phyloP scores from a whole-genome alignment of 2,113 vertebrate species.

The Tretioscincus oriximinensis region DNA sequence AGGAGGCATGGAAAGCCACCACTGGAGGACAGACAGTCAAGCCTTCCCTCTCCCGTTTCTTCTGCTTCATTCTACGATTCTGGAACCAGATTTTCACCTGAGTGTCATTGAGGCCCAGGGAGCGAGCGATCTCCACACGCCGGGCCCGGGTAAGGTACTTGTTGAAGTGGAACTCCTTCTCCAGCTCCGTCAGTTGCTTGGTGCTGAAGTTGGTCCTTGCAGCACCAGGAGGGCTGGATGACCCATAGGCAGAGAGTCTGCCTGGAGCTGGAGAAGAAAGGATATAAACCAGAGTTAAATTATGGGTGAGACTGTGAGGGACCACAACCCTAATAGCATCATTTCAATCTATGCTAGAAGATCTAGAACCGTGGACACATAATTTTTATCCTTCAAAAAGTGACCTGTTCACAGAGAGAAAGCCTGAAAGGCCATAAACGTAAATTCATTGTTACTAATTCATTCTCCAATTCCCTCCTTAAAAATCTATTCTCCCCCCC shows the following conservation, averaged over 20 bases:
- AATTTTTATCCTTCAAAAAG: too few relatives aligned
- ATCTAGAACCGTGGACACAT: neutral
- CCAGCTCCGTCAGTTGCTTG: conserved; percentile 78
- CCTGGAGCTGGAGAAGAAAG: conserved; percentile 64
- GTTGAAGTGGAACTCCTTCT: conserved; percentile 80
- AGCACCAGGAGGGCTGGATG: conserved; percentile 50
- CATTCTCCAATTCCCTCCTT: too few relatives aligned
- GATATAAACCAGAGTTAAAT: neutral
- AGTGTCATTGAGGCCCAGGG: conserved; percentile 77
- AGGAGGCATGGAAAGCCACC: conserved; percentile 35
- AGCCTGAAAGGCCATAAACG: too few relatives aligned
- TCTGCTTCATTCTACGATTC: conserved; percentile 76
- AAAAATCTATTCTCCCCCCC: too few relatives aligned
- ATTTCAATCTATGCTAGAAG: neutral
- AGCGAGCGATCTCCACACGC: conserved; percentile 73
- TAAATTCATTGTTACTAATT: too few relatives aligned
- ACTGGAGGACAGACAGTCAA: conserved; percentile 49
- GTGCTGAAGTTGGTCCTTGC: conserved; percentile 78
- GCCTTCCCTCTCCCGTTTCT: conserved; percentile 78
- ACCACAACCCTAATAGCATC: neutral
- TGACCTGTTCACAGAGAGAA: too few relatives aligned
- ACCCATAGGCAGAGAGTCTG: conserved; percentile 58
- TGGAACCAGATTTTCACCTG: conserved; percentile 80
- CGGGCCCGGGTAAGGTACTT: conserved; percentile 74
- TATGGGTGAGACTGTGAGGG: neutral